phyloP scores from a whole-genome alignment of 2,888 invertebrate species.

The Morpho achilles region DNA sequence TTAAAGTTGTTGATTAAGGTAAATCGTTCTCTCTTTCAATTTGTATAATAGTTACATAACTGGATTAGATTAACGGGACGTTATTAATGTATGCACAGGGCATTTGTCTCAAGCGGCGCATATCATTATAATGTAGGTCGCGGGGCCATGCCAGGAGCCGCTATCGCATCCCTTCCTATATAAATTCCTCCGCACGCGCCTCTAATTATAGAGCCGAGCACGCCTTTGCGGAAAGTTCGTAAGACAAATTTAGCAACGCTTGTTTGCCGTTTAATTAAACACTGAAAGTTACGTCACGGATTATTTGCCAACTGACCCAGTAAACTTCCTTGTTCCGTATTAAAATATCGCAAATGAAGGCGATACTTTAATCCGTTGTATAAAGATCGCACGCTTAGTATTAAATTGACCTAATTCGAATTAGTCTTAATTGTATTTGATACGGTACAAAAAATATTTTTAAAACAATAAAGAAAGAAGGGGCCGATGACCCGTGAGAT shows the following conservation, averaged over 20 bases:
- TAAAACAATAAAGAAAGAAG: no score
- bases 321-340: background rate
- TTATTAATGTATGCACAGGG: conserved; percentile 6
- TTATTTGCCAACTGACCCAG: conserved; percentile 1
- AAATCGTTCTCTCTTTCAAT: no score
- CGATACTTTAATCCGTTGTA: no score
- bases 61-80: background rate
- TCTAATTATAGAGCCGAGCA: conserved; percentile 47
- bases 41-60: no score
- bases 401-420: no score
- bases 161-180: conserved; percentile 50
- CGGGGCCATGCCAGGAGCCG: conserved; percentile 49
- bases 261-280: conserved; percentile 20
- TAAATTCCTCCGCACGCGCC: conserved; percentile 50
- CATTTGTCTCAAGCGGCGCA: conserved; percentile 23
- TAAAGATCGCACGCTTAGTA: no score
- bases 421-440: no score
- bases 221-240: conserved; percentile 27
- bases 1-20: no score
- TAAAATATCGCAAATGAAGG: background rate
- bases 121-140: conserved; percentile 49
- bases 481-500: no score
- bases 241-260: conserved; percentile 19
- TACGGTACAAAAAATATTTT: no score
- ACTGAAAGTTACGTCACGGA: conserved; percentile 8